Evolutionary conservation across 30 jellyfish, hydroid and myxozoan genomes (phyloP), one percentile per base, ranked within the genome.

Genomic region (Aurelia aurita): DNA sequence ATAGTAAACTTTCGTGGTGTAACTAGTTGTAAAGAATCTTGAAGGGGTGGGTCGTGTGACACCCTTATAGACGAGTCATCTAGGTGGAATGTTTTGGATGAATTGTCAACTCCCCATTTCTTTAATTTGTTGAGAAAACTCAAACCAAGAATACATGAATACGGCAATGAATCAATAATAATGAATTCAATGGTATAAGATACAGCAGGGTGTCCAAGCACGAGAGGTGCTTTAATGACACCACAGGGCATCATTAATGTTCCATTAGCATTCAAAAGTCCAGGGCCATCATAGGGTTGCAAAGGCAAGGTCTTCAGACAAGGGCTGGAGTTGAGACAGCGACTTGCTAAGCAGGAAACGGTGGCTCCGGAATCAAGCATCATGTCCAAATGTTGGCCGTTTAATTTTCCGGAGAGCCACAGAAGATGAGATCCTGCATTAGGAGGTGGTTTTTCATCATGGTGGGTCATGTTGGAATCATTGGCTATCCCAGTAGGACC

Each of bases 161-260:
- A 72, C 19, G 85, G 85, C 63, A 8, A 46, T 39, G 85, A 20
- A 43, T 72, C 49, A 72, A 72, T 72, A 43, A 72, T 72, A 18
- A 72, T 46, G 29, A 72, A 58, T 11, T 72, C 85, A 46, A 72
- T 20, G 21, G 25, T 54, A 29, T 44, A 59, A 55, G 81, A 77
- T 19, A 59, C 65, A 61, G 88, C 88, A 77, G 88, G 88, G 34
- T 57, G 61, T 35, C 88, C 88, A 27, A 77, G 31, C 27, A 61
- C 44, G 43, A 77, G 80, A 77, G 79, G 59, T 25, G 78, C 79
- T 22, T 59, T 0, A 61, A 77, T 77, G n/a, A 57, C 61, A 77
- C 88, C 64, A 61, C 79, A 57, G 39, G 88, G 78, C 34, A 18
- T 34, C 77, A 77, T 3, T 77, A 57, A 16, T 29, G 59, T 57